A percentile compares a stretch with the other conserved stretches of the same genome.
Conservation (phyloP, 2,113 vertebrate genomes). For the Tamias sibiricus region DNA sequence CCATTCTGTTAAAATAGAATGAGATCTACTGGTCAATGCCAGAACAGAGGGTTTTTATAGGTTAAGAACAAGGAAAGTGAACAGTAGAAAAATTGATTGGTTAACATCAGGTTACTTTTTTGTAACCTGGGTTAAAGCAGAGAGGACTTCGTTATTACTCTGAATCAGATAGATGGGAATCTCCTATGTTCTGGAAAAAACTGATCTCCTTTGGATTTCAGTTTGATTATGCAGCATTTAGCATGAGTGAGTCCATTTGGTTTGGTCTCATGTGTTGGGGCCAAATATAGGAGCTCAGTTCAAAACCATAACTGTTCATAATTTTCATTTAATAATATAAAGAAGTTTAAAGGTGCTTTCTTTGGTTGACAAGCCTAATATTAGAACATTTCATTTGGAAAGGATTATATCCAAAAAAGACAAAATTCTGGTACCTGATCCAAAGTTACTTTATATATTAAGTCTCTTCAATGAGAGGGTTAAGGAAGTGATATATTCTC, state of each 20-base stretch:
- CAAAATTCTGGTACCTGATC: neutral
- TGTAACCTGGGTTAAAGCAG: neutral
- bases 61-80: neutral
- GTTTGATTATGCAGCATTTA: neutral
- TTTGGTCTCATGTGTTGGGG: neutral
- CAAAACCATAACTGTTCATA: neutral
- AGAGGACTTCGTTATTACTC: neutral
- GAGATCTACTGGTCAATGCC: neutral
- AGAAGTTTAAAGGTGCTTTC: conserved; percentile 27
- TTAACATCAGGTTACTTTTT: neutral
- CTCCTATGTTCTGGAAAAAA: neutral
- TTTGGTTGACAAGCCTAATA: conserved; percentile 26
- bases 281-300: neutral
- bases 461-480: neutral
- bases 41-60: neutral
- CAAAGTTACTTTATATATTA: conserved; percentile 38
- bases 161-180: neutral
- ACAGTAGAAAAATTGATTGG: neutral
- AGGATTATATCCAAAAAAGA: conserved; percentile 20
- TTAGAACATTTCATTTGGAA: conserved; percentile 46
- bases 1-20: neutral
- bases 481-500: neutral
- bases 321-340: neutral
- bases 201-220: neutral
- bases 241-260: neutral